A percentile compares a stretch with the other conserved stretches of the same genome.
Evolutionary conservation across 92 coral and sea anemone species (phyloP).

Genomic region (Epizoanthus fatuus): DNA sequence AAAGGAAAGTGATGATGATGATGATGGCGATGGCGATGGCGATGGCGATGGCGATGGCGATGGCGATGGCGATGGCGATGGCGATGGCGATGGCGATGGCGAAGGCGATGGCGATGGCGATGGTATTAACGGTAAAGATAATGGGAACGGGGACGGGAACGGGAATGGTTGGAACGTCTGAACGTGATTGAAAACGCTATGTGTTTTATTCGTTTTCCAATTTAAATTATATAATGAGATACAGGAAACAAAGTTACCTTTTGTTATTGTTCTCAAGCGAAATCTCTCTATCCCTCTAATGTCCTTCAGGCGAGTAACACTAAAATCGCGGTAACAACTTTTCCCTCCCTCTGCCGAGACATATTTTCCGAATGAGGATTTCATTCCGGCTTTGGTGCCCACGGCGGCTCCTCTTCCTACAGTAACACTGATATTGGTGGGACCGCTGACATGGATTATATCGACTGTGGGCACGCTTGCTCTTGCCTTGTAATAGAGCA

Average conservation of each 20-base stretch:
- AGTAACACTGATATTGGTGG: not conserved
- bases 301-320: not conserved
- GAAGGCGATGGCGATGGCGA: too few species aligned
- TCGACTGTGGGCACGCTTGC: not conserved
- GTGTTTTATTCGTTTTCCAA: too few species aligned
- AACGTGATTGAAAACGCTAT: too few species aligned
- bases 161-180: too few species aligned
- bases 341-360: conserved; percentile 2
- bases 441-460: not conserved
- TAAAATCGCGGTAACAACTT: not conserved
- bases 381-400: not conserved
- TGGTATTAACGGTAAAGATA: too few species aligned
- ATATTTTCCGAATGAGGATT: conserved; percentile 3
- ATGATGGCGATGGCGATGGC: too few species aligned
- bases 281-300: not conserved
- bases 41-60: too few species aligned
- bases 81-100: too few species aligned
- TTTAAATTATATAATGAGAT: not conserved
- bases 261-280: conserved; percentile 18
- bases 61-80: too few species aligned
- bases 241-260: not conserved
- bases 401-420: conserved; percentile 29
- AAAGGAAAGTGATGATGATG: too few species aligned
- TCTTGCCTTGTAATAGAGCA: not conserved
- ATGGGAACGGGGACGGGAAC: too few species aligned